A percentile compares a stretch with the other conserved stretches of the same genome.
phyloP scores from a whole-genome alignment of 2,888 invertebrate genomes.

The Scaptodrosophila latifasciaeformis region DNA sequence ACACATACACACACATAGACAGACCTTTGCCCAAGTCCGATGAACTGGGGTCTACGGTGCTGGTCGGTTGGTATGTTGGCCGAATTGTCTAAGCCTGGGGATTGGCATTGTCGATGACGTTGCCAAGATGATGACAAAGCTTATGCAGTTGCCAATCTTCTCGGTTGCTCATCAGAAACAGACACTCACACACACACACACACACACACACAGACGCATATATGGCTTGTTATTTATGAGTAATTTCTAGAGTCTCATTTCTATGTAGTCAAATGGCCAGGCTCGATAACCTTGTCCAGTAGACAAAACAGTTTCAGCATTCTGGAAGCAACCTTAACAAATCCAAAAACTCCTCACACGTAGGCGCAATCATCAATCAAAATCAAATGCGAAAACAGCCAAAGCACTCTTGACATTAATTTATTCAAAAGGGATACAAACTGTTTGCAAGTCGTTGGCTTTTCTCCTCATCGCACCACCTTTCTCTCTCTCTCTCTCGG shows the following conservation, averaged over 20 bases:
- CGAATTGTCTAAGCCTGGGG: too few relatives aligned
- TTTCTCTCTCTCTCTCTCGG: too few relatives aligned
- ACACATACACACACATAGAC: conserved; percentile 3
- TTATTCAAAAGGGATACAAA: conserved; percentile 73
- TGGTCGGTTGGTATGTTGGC: too few relatives aligned
- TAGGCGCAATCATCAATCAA: conserved; percentile 72
- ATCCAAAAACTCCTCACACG: conserved; percentile 28
- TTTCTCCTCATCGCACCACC: too few relatives aligned
- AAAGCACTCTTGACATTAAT: conserved; percentile 74
- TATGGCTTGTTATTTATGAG: conserved; percentile 56
- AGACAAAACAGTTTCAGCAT: too few relatives aligned
- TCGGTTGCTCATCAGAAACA: too few relatives aligned
- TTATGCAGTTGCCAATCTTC: conserved; percentile 30
- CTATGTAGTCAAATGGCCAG: conserved; percentile 39
- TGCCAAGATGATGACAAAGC: conserved; percentile 26
- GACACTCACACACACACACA: too few relatives aligned
- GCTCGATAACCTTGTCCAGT: not conserved
- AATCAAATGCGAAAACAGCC: conserved; percentile 67
- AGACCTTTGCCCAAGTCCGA: too few relatives aligned
- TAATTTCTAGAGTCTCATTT: too few relatives aligned
- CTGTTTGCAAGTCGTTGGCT: conserved; percentile 44
- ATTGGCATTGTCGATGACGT: conserved; percentile 44
- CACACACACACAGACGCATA: too few relatives aligned
- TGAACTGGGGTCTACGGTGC: too few relatives aligned
- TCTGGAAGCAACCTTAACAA: not conserved